Evolutionary conservation across 2,888 invertebrate species (phyloP).

Genomic region (Leucophenga maculata): DNA sequence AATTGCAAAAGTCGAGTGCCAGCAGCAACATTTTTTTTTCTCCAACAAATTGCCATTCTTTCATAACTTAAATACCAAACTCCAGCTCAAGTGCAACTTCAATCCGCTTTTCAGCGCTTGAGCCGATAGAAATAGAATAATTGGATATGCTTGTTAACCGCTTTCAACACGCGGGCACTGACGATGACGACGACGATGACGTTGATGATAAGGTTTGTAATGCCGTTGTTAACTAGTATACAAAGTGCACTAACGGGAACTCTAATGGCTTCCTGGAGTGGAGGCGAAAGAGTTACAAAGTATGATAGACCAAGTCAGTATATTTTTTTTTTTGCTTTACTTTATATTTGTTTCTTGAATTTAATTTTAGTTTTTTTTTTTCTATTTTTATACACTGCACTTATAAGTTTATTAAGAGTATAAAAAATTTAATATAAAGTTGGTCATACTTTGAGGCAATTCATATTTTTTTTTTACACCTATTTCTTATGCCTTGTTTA

Average conservation of each 20-base stretch:
- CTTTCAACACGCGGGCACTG: conserved; percentile 19
- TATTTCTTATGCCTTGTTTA: too few species aligned
- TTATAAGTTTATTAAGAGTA: too few species aligned
- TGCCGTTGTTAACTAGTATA: conserved; percentile 39
- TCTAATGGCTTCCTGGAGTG: conserved; percentile 57
- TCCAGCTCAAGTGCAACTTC: conserved; percentile 19
- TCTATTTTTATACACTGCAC: neutral
- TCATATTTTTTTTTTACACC: too few species aligned
- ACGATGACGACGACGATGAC: conserved; percentile 44
- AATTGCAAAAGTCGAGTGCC: too few species aligned
- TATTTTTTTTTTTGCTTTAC: neutral
- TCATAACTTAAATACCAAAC: conserved; percentile 18
- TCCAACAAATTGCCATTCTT: neutral
- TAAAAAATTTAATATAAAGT: too few species aligned
- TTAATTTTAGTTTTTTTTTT: conserved; percentile 1
- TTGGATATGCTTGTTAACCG: conserved; percentile 58
- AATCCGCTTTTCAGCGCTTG: conserved; percentile 30
- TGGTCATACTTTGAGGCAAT: too few species aligned
- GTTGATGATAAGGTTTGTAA: conserved; percentile 35
- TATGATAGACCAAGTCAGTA: neutral
- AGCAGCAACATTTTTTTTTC: neutral
- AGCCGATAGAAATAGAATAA: conserved; percentile 49
- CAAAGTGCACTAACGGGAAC: conserved; percentile 51
- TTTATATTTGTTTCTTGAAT: conserved; percentile 5
- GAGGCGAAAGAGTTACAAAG: conserved; percentile 44